Evolutionary conservation across 1,140 invertebrate species (phyloP).

Genomic region (Rhyzopertha dominica): DNA sequence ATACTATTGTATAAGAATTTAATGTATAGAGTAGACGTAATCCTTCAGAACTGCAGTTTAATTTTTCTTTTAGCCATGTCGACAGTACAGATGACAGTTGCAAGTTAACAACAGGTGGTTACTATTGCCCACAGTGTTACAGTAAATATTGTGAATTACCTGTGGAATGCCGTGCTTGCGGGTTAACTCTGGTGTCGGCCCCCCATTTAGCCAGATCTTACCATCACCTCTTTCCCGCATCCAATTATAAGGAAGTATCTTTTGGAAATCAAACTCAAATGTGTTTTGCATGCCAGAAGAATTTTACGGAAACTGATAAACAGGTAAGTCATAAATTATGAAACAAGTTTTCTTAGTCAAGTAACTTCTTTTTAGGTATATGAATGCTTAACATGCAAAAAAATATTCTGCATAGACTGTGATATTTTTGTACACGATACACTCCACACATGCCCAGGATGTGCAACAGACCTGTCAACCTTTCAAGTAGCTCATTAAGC

Average conservation of each 20-base stretch:
- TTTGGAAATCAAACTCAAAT: conserved; percentile 51
- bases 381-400: conserved; percentile 71
- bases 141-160: conserved; percentile 98
- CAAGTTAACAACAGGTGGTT: conserved; percentile 69
- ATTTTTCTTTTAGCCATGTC: conserved; percentile 74
- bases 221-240: conserved; percentile 92
- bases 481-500: conserved; percentile 44
- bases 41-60: too few species aligned
- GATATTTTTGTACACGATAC: conserved; percentile 92
- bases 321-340: conserved; percentile 57
- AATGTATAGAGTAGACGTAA: too few species aligned
- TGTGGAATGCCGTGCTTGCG: conserved; percentile 92
- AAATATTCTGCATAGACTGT: conserved; percentile 88
- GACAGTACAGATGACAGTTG: conserved; percentile 65
- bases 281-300: conserved; percentile 71
- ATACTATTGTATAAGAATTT: too few species aligned
- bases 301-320: conserved; percentile 63
- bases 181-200: conserved; percentile 93
- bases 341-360: too few species aligned
- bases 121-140: conserved; percentile 93
- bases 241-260: conserved; percentile 70
- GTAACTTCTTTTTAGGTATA: conserved; percentile 58
- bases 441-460: conserved; percentile 91
- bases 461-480: conserved; percentile 59
- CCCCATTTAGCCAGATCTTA: conserved; percentile 95